phyloP scores from a whole-genome alignment of 2,113 vertebrate species.

The Hippocampus comes region DNA sequence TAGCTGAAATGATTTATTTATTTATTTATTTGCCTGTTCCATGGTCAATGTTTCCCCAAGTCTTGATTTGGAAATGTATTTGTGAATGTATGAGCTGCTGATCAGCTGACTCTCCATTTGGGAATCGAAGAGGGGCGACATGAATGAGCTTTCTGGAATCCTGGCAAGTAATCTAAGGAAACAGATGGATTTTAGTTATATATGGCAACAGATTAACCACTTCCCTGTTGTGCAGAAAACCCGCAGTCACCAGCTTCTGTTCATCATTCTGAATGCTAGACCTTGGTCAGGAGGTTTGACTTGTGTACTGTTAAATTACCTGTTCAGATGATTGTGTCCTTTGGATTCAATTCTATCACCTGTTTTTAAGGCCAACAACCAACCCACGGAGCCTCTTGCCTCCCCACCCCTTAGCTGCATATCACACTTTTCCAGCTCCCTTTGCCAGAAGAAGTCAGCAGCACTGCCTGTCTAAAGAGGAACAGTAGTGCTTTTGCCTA shows the following conservation, averaged over 20 bases:
- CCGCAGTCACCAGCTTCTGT: constrained; percentile 61
- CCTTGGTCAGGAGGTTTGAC: constrained; percentile 59
- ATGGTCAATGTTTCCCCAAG: constrained; percentile 12
- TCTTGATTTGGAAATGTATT: constrained; percentile 27
- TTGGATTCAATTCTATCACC: constrained; percentile 49
- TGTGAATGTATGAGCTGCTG: constrained; percentile 45
- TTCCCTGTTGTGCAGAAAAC: constrained; percentile 58
- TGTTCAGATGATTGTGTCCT: constrained; percentile 53
- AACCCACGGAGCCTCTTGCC: constrained; percentile 29
- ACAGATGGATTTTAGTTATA: constrained; percentile 75
- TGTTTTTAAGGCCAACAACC: constrained; percentile 54
- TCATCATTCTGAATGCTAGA: constrained; percentile 68
- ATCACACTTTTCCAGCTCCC: constrained; percentile 36
- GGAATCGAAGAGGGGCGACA: constrained; percentile 54
- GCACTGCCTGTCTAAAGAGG: constrained; percentile 44
- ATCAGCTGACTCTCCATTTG: constrained; percentile 59
- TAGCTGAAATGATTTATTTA: constrained; percentile 8
- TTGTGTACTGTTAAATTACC: constrained; percentile 49
- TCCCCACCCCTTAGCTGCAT: constrained; percentile 18
- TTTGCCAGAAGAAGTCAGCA: constrained; percentile 56
- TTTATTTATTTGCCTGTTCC: constrained; percentile 20
- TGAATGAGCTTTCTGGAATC: constrained; percentile 62
- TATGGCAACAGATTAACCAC: constrained; percentile 71
- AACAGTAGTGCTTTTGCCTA: constrained; percentile 51
- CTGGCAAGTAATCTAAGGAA: constrained; percentile 72